These are phyloP conservation scores for Hesperia comma DNA, from an alignment of 2,888 invertebrate species.

Conservation along the genomic window DNA sequence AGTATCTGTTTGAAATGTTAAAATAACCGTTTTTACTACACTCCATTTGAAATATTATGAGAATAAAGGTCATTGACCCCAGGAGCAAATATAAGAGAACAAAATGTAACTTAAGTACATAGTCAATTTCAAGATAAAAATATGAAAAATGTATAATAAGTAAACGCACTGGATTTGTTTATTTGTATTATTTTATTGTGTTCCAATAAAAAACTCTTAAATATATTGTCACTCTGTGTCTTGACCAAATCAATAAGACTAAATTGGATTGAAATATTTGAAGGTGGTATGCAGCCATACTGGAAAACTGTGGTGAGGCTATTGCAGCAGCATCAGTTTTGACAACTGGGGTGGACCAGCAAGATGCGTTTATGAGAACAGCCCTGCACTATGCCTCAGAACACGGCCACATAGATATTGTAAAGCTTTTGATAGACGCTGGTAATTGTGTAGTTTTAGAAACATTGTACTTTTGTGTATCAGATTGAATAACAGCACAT, in stretches of 20 bases:
- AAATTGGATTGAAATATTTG: conserved; percentile 58
- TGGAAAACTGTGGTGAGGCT: conserved; percentile 86
- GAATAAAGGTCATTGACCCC: no score
- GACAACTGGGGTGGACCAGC: conserved; percentile 83
- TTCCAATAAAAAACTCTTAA: no score
- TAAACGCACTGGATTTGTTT: no score
- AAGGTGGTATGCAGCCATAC: conserved; percentile 89
- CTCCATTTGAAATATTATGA: no score
- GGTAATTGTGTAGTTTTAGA: conserved; percentile 64
- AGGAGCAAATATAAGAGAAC: no score
- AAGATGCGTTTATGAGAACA: conserved; percentile 86
- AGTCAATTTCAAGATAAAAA: no score
- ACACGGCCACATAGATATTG: conserved; percentile 85
- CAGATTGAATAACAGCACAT: conserved; percentile 22
- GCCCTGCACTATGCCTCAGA: conserved; percentile 90
- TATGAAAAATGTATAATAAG: no score
- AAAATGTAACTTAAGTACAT: no score
- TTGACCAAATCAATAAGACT: not conserved
- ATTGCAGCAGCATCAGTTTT: conserved; percentile 74
- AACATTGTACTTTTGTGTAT: conserved; percentile 33
- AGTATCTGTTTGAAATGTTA: no score
- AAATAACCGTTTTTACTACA: no score
- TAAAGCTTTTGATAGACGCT: conserved; percentile 84
- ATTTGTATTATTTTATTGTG: no score
- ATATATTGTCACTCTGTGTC: no score